phyloP scores from a whole-genome alignment of 2,888 invertebrate species.

The Muscina levida region DNA sequence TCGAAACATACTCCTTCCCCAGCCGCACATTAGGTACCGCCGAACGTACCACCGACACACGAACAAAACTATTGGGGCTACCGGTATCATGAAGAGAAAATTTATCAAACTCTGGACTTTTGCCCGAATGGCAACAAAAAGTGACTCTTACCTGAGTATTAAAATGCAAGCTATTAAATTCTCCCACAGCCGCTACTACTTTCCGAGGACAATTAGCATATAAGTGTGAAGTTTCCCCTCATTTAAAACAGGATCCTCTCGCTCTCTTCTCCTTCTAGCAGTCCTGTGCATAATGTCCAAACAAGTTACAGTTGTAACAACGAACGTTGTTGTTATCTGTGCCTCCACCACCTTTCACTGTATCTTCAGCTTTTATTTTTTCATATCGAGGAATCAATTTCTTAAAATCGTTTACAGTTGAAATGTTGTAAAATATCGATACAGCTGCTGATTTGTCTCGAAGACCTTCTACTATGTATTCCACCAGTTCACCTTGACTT shows the following conservation, averaged over 20 bases:
- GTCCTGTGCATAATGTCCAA: conserved; percentile 21
- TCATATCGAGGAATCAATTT: conserved; percentile 23
- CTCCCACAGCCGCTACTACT: background rate
- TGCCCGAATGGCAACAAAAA: background rate
- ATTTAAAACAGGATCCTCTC: conserved; percentile 36
- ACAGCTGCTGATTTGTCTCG: conserved; percentile 23
- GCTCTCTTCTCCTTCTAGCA: conserved; percentile 20
- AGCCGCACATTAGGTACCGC: background rate
- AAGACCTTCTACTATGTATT: conserved; percentile 38
- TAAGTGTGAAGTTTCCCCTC: conserved; percentile 7
- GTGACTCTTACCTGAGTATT: conserved; percentile 38
- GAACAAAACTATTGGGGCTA: background rate
- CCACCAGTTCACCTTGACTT: conserved; percentile 13
- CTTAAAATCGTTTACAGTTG: conserved; percentile 31
- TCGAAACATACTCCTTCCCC: background rate
- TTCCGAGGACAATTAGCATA: conserved; percentile 3
- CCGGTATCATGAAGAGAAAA: background rate
- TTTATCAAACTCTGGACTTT: background rate
- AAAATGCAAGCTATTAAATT: background rate
- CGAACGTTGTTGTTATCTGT: background rate
- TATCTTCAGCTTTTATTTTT: conserved; percentile 2
- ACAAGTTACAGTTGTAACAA: conserved; percentile 34
- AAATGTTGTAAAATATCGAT: conserved; percentile 17
- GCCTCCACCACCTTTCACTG: background rate
- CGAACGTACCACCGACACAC: background rate